These are phyloP conservation scores for Geophilus truncorum DNA, from an alignment of 2,888 invertebrate genomes.

Conservation along the genomic window DNA sequence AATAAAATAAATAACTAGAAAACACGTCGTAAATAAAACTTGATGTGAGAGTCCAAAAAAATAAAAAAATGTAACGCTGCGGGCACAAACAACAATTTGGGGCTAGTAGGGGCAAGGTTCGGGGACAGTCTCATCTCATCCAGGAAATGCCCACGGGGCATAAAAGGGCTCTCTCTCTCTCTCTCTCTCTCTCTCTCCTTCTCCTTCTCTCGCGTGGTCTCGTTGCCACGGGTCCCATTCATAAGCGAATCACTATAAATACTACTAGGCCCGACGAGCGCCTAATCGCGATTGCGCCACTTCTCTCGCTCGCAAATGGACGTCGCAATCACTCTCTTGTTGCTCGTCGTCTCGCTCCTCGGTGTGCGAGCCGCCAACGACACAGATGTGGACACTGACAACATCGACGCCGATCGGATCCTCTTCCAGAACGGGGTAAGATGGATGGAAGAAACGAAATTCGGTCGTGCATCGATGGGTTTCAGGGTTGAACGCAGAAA, in stretches of 20 bases:
- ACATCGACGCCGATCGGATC: neutral
- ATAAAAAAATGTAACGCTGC: no score
- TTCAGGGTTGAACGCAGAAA: no score
- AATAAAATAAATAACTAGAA: no score
- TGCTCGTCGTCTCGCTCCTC: neutral
- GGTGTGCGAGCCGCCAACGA: neutral
- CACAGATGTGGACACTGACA: neutral
- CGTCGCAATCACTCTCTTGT: neutral
- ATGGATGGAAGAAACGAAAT: neutral
- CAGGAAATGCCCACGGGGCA: slow-evolving; percentile 15
- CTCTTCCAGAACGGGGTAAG: slow-evolving; percentile 9
- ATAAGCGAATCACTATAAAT: slow-evolving; percentile 15
- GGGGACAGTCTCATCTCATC: neutral
- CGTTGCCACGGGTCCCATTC: neutral
- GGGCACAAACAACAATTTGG: neutral
- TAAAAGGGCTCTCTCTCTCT: slow-evolving; percentile 12
- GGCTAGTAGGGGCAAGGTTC: neutral
- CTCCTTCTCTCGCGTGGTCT: slow-evolving; percentile 1
- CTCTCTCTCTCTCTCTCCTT: neutral
- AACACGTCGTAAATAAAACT: no score
- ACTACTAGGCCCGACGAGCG: neutral
- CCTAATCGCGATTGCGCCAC: neutral
- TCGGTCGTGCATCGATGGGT: no score
- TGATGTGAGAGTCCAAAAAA: no score
- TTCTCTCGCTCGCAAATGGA: neutral